Conservation (phyloP, 1,140 invertebrate genomes). For the Atta colombica region DNA sequence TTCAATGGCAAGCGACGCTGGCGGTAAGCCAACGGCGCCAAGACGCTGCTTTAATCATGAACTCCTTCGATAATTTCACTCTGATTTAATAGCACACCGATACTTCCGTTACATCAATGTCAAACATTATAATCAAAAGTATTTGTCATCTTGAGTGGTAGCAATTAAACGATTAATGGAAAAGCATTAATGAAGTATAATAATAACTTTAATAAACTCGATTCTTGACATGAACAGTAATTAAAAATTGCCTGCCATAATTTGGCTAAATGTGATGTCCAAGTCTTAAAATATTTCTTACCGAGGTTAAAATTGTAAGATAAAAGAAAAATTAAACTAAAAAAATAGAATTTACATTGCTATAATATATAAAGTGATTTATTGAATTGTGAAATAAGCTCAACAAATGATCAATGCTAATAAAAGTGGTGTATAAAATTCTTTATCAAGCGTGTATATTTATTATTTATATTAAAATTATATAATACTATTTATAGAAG, state of each 20-base stretch:
- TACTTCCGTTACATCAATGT: not conserved
- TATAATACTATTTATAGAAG: too few species aligned
- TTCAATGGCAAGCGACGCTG: conserved; percentile 71
- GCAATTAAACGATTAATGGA: conserved; percentile 15
- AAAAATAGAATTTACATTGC: not conserved
- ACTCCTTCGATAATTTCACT: not conserved
- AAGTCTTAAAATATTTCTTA: not conserved
- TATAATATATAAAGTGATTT: too few species aligned
- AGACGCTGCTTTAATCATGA: not conserved
- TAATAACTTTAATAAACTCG: not conserved
- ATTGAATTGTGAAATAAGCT: not conserved
- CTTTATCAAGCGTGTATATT: not conserved
- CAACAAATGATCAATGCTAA: not conserved
- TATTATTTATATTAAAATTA: not conserved
- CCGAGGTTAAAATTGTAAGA: not conserved
- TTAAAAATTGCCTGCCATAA: not conserved
- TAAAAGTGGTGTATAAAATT: not conserved
- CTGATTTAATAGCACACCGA: conserved; percentile 4
- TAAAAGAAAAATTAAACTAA: not conserved
- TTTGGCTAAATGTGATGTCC: not conserved
- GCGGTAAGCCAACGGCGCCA: conserved; percentile 54
- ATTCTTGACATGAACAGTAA: not conserved
- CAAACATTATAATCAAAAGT: not conserved
- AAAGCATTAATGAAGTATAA: not conserved
- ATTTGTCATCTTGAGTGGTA: conserved; percentile 1